Percentiles rank a stretch among this genome's conserved stretches.
Evolutionary conservation across 2,888 invertebrate species (phyloP).

Genomic region (Didymodactylos carnosus): DNA sequence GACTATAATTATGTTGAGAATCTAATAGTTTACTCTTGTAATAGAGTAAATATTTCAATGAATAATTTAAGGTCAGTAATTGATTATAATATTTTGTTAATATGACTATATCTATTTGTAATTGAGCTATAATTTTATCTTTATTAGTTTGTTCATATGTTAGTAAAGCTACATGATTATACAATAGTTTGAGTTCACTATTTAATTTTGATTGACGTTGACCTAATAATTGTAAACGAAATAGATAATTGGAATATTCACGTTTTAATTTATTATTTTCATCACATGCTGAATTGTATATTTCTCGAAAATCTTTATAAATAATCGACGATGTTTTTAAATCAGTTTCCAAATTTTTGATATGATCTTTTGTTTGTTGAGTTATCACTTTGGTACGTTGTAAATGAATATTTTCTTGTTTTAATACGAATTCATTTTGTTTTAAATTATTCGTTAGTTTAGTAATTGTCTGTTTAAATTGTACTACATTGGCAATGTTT

Average conservation of each 20-base stretch:
- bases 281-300: background rate
- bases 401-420: background rate
- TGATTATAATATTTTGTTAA: background rate
- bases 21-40: background rate
- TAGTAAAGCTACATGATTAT: background rate
- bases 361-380: background rate
- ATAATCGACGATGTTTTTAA: background rate
- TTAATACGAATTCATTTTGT: background rate
- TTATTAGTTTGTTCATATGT: background rate
- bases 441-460: background rate
- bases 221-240: background rate
- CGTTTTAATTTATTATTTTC: background rate
- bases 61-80: background rate
- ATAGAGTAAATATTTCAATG: background rate
- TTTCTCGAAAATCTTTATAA: background rate
- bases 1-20: background rate
- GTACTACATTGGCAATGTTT: background rate
- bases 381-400: background rate
- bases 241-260: background rate
- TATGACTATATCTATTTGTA: background rate
- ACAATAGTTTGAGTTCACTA: background rate
- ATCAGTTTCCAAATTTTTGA: background rate
- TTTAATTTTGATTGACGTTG: background rate
- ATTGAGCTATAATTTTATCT: background rate
- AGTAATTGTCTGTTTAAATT: background rate